Base-by-base conservation (phyloP, 2,113 vertebrate species). In the Cyanoderma ruficeps region DNA sequence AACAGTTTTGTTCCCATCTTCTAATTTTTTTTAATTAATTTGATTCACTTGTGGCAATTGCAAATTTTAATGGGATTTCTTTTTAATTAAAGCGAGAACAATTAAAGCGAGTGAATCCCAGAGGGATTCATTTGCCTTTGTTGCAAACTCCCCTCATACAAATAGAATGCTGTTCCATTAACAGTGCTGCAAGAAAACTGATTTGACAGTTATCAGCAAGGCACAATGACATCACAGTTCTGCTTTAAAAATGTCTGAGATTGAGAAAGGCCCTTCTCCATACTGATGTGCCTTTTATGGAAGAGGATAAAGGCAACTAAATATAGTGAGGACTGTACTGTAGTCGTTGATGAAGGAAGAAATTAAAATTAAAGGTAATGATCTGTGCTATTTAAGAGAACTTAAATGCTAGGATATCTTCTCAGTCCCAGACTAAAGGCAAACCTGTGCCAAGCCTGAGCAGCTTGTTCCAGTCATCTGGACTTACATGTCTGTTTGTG, bases 101-200 rank as follows among this genome's bases (percentile, higher is more conserved):
- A 71, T 35, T 24, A 59, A 59, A 37, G n/a, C 7, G 9, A 59
- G 31, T 86, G 76, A 95, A 93, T 93, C 90, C 85, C 88, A 78
- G 90, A 92, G 88, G 83, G n/a, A n/a, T n/a, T n/a, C n/a, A n/a
- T n/a, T n/a, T 90, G 92, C 88, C 89, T 95, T 86, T 94, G 85
- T 88, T 92, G 83, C 64, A 92, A 93, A 87, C 33, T 94, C 44
- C 47, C 28, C 35, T 87, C 18, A 7, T 64, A 83, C 85, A 83
- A 90, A 86, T 88, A 95, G 52, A 76, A 90, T 88, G 79, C 86
- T 94, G 56, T 89, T 96, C 71, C 86, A 92, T 74, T 92, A 92
- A 42, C 44, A 72, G 17, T 49, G 60, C 71, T 74, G 50, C 56
- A 91, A 71, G 56, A 67, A 83, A 83, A 83, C 10, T 89, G 44